phyloP scores from a whole-genome alignment of 2,888 invertebrate species.

The Sinopyrophorus schimmeli region DNA sequence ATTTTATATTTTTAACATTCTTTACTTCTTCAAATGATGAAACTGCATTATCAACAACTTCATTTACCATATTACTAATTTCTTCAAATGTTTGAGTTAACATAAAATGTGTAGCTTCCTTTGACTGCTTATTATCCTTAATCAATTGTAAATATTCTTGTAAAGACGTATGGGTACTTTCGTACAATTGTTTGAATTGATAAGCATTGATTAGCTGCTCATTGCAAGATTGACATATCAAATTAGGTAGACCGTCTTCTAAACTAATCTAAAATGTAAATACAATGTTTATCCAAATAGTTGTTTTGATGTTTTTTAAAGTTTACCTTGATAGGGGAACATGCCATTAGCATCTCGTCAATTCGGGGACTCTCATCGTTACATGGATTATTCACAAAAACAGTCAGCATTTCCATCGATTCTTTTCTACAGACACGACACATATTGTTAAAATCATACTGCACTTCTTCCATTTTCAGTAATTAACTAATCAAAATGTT shows the following conservation, averaged over 20 bases:
- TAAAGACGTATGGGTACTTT: slow-evolving; percentile 47
- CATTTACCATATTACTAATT: background rate
- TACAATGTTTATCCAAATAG: background rate
- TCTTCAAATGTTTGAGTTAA: background rate
- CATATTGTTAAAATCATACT: slow-evolving; percentile 49
- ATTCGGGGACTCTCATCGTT: slow-evolving; percentile 51
- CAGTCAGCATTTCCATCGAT: slow-evolving; percentile 47
- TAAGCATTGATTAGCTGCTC: slow-evolving; percentile 50
- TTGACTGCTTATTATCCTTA: background rate
- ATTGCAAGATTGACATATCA: slow-evolving; percentile 51
- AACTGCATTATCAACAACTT: slow-evolving; percentile 2
- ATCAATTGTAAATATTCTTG: slow-evolving; percentile 44
- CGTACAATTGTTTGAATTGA: slow-evolving; percentile 51
- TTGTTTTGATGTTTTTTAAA: slow-evolving; percentile 4
- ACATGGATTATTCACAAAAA: slow-evolving; percentile 48
- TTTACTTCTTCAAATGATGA: slow-evolving; percentile 1
- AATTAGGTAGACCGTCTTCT: slow-evolving; percentile 51
- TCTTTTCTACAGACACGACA: slow-evolving; percentile 54
- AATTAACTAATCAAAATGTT: background rate
- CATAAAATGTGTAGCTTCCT: too few species aligned
- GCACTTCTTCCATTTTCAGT: slow-evolving; percentile 43
- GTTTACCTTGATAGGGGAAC: slow-evolving; percentile 54
- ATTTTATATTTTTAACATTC: slow-evolving; percentile 24
- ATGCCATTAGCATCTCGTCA: slow-evolving; percentile 58
- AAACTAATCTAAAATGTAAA: slow-evolving; percentile 48